Conservation (phyloP, 2,113 vertebrate genomes). For the Salminus brasiliensis region DNA sequence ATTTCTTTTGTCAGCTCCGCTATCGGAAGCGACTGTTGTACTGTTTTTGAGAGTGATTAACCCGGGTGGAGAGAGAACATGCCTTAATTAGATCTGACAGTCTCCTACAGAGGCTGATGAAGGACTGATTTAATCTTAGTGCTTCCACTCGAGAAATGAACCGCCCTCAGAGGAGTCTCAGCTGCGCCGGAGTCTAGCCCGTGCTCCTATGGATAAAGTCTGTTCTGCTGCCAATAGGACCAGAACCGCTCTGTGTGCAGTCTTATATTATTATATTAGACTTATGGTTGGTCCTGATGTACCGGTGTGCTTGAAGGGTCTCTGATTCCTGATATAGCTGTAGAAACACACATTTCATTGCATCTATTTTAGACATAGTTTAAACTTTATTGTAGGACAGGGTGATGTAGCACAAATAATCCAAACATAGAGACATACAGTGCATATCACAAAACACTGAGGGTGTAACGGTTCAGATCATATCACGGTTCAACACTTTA, state of each 20-base stretch:
- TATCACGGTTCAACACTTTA: too few species aligned
- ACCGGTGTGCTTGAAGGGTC: not conserved
- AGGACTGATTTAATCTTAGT: conserved; percentile 53
- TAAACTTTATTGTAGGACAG: too few species aligned
- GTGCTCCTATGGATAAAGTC: not conserved
- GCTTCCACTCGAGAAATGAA: conserved; percentile 30
- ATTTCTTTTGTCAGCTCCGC: conserved; percentile 8
- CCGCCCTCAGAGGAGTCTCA: conserved; percentile 25
- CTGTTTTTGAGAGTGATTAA: conserved; percentile 40
- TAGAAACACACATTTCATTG: not conserved
- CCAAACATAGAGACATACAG: too few species aligned
- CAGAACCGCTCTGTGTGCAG: not conserved
- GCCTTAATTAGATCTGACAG: conserved; percentile 54
- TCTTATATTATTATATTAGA: not conserved
- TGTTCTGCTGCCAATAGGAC: not conserved
- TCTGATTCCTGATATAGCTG: not conserved
- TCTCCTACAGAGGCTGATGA: conserved; percentile 42
- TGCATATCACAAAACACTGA: too few species aligned
- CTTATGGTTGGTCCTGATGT: not conserved
- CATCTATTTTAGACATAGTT: too few species aligned
- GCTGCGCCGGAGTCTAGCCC: not conserved
- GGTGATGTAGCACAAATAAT: too few species aligned
- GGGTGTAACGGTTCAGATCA: too few species aligned
- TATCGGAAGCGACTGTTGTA: conserved; percentile 27
- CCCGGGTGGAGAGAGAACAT: conserved; percentile 32